These are phyloP conservation scores for Oreochromis mossambicus DNA, from an alignment of 2,797 vertebrate genomes.

Conservation along the genomic window DNA sequence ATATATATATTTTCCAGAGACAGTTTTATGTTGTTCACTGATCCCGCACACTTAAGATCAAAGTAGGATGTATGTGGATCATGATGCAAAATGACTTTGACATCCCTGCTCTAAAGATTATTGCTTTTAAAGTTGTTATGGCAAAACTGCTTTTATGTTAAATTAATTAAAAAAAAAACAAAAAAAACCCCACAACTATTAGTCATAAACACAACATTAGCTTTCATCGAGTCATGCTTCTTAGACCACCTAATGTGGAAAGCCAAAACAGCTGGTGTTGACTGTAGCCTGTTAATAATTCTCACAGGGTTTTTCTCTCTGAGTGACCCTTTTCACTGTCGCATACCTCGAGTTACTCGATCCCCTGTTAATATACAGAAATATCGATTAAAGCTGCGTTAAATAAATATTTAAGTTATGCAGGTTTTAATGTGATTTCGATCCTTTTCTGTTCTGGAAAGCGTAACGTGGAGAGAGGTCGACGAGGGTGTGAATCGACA, in stretches of 20 bases:
- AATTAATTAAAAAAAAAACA: no score
- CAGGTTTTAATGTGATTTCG: not conserved
- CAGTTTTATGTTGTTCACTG: not conserved
- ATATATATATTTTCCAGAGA: accelerated
- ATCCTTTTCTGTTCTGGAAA: not conserved
- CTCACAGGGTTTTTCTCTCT: not conserved
- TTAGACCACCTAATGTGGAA: not conserved
- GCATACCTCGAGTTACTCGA: not conserved
- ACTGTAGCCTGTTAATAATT: not conserved
- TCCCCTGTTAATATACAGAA: not conserved
- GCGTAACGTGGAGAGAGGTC: not conserved
- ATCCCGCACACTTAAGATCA: not conserved
- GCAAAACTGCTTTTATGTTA: not conserved
- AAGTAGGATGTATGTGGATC: not conserved
- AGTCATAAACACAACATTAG: not conserved
- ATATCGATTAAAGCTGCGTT: not conserved
- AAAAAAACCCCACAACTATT: not conserved
- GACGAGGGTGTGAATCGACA: not conserved
- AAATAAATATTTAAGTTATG: not conserved
- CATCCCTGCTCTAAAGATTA: not conserved
- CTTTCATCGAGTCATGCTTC: not conserved
- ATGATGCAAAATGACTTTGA: not conserved
- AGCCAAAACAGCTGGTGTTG: not conserved
- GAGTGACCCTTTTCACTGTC: not conserved
- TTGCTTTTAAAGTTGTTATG: not conserved